Percentiles rank a stretch among this genome's conserved stretches.
These are phyloP conservation scores for Sus scrofa DNA, from an alignment of 2,113 vertebrate genomes.

Conservation along the genomic window DNA sequence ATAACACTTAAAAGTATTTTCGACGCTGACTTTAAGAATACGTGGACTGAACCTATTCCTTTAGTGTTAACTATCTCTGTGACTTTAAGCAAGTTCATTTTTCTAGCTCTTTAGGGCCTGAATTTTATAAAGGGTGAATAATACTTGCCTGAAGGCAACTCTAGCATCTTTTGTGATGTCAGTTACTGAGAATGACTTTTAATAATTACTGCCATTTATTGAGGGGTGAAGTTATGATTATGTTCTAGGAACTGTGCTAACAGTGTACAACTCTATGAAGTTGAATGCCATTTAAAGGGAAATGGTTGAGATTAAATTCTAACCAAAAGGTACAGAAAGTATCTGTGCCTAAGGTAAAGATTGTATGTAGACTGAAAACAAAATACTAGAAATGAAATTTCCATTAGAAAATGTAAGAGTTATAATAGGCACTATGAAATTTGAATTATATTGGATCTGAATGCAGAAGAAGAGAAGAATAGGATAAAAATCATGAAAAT, in stretches of 20 bases:
- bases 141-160: background rate
- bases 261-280: background rate
- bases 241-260: background rate
- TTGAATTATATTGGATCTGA: background rate
- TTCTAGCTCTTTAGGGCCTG: background rate
- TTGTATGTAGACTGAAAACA: background rate
- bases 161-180: background rate
- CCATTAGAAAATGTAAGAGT: background rate
- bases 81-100: background rate
- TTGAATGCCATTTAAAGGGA: background rate
- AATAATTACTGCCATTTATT: background rate
- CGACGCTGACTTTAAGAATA: background rate
- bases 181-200: background rate
- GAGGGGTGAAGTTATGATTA: background rate
- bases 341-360: background rate
- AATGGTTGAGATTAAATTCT: background rate
- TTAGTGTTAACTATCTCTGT: background rate
- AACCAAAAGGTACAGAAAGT: background rate
- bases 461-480: background rate
- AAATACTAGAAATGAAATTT: conserved; percentile 14
- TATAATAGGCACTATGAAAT: background rate
- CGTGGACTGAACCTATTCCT: background rate
- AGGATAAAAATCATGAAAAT: background rate
- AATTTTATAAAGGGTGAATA: background rate
- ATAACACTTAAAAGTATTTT: background rate